Base-by-base conservation (phyloP, 2,888 invertebrate species). In the Hipparchia sbordonii region DNA sequence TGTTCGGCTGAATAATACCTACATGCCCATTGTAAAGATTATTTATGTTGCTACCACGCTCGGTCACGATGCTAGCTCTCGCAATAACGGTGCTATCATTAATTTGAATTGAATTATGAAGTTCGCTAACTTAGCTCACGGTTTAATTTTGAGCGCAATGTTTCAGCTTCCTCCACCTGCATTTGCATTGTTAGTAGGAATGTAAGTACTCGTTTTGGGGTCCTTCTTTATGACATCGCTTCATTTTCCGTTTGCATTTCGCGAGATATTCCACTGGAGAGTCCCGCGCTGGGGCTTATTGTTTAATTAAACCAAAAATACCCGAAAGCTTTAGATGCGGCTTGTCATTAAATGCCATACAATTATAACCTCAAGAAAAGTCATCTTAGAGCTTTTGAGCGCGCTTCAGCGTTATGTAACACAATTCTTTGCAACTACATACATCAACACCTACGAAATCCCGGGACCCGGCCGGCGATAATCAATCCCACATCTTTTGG, bases 81-180 rank as follows among this genome's bases (percentile, higher is more conserved):
- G 78, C 77, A 79, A 80, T 81, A 82, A 79, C 80, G 72, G 71
- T 71, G 76, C 73, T 73, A 79, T 79, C 80, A 81, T 82, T 83
- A 83, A 82, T 82, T 80, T 80, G 77, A 80, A 82, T 82, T 80
- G 80, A 82, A 81, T 82, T 81, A 82, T 81, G 81, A 80, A 80
- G 78, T 81, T 80, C 76, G 67, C 71, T 73, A 77, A 77, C 74
- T 71, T 72, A 67, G 57, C 67, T 46, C 65, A 77, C 77, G 52
- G 74, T 73, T 77, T 72, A 74, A 75, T 60, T 68, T 71, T 74
- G 79, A 73, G 60, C 77, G 70, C 75, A 78, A 74, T 71, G 63
- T 74, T 67, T 72, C 45, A 68, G 39, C 75, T 76, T 76, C 76
- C 67, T 74, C 78, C 77, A 79, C 77, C 72, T 76, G 72, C 72